Conservation (phyloP, 2,888 invertebrate genomes). For the Cephus nigrinus region DNA sequence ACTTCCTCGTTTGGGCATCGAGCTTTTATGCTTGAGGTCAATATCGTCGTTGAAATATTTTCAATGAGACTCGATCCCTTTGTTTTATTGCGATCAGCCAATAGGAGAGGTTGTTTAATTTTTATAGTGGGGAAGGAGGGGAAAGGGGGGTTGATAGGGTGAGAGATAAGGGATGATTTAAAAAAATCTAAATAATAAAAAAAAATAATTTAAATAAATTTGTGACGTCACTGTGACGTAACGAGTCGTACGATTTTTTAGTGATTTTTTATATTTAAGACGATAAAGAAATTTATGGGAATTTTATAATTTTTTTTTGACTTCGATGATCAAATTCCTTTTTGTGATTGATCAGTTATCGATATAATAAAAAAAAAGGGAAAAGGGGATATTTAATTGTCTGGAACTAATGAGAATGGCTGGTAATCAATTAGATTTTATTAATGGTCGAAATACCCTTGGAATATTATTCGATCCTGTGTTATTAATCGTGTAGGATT, state of each 20-base stretch:
- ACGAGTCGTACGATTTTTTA: neutral
- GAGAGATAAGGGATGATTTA: neutral
- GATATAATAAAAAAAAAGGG: neutral
- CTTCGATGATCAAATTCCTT: neutral
- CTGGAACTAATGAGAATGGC: neutral
- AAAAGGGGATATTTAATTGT: neutral
- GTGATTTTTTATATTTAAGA: neutral
- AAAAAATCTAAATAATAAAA: too few species aligned
- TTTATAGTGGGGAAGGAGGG: neutral
- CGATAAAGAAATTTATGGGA: neutral
- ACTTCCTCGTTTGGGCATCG: neutral
- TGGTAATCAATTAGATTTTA: neutral
- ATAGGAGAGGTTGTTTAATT: neutral
- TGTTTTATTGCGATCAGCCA: neutral
- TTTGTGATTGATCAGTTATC: neutral
- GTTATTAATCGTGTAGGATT: neutral
- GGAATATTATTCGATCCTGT: neutral
- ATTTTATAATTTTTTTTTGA: neutral
- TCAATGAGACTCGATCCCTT: neutral
- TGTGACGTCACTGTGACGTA: too few species aligned
- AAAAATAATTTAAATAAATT: too few species aligned
- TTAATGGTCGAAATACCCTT: neutral
- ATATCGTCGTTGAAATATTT: slow-evolving; percentile 10
- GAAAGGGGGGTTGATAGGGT: neutral
- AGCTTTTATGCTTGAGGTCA: slow-evolving; percentile 8